phyloP scores from a whole-genome alignment of 1,140 invertebrate species.

The Reticulitermes speratus region DNA sequence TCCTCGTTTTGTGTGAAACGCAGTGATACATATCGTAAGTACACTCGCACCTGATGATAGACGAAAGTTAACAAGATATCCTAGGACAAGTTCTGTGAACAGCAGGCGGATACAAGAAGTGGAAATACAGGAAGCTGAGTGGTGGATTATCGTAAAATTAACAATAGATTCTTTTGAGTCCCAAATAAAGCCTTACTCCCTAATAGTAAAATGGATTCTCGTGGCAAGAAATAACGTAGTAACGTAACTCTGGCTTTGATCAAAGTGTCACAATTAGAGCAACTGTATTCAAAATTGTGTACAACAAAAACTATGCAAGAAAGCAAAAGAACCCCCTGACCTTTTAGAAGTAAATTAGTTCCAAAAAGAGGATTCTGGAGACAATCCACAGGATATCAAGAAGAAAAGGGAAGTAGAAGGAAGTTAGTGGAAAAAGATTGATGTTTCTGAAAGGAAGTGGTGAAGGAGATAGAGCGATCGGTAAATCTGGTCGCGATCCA shows the following conservation, averaged over 20 bases:
- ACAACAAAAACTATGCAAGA: neutral
- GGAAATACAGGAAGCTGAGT: neutral
- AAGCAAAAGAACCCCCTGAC: neutral
- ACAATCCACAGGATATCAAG: neutral
- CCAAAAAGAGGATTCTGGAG: neutral
- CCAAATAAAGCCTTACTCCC: neutral
- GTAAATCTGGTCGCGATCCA: neutral
- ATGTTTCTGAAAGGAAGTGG: slow-evolving; percentile 3
- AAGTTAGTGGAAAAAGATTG: neutral
- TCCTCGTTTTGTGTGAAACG: too few relatives aligned
- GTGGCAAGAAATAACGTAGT: neutral
- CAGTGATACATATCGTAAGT: too few relatives aligned
- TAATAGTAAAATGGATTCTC: neutral
- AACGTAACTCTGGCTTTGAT: neutral
- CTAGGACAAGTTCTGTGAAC: too few relatives aligned
- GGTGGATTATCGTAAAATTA: neutral
- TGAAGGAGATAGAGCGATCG: neutral
- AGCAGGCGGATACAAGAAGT: neutral
- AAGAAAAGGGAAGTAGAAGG: neutral
- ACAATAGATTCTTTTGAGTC: neutral
- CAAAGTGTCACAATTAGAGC: neutral
- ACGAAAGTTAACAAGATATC: too few relatives aligned
- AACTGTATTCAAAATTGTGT: neutral
- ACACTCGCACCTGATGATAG: too few relatives aligned
- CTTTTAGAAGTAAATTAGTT: slow-evolving; percentile 1